Conservation (phyloP, 2,113 vertebrate species). For the Chamaea fasciata region DNA sequence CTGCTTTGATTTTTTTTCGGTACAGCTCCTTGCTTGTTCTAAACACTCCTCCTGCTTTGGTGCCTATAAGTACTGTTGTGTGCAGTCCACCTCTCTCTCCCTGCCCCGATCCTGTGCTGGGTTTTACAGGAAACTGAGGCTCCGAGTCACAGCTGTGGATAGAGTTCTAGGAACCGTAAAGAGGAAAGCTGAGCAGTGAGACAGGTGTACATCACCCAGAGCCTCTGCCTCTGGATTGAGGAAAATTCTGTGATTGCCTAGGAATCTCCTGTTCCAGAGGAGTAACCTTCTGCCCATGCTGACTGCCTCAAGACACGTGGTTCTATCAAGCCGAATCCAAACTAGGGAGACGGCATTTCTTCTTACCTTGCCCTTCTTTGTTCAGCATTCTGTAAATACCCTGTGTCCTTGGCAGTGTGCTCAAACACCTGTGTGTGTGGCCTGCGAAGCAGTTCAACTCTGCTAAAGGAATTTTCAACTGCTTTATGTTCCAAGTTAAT, state of each 20-base stretch:
- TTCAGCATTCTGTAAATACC: background rate
- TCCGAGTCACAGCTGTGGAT: background rate
- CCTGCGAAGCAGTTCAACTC: background rate
- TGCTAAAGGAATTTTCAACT: background rate
- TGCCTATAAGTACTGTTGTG: background rate
- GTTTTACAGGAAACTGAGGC: background rate
- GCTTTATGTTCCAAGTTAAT: background rate
- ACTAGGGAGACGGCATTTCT: background rate
- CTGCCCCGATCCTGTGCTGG: rapidly evolving
- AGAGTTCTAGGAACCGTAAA: background rate
- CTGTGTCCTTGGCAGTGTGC: background rate
- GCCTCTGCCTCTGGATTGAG: background rate
- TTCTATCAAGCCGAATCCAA: background rate
- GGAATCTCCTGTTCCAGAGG: background rate
- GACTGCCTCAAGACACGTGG: background rate
- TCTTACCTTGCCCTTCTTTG: background rate
- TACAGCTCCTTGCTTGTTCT: background rate
- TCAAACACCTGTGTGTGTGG: background rate
- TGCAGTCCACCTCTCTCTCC: background rate
- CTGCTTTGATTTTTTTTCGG: background rate
- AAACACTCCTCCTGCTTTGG: background rate
- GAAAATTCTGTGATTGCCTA: background rate
- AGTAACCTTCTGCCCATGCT: background rate
- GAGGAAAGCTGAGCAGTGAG: background rate
- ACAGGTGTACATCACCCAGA: background rate